Conservation (phyloP, 2,113 vertebrate species). For the Grus americana region DNA sequence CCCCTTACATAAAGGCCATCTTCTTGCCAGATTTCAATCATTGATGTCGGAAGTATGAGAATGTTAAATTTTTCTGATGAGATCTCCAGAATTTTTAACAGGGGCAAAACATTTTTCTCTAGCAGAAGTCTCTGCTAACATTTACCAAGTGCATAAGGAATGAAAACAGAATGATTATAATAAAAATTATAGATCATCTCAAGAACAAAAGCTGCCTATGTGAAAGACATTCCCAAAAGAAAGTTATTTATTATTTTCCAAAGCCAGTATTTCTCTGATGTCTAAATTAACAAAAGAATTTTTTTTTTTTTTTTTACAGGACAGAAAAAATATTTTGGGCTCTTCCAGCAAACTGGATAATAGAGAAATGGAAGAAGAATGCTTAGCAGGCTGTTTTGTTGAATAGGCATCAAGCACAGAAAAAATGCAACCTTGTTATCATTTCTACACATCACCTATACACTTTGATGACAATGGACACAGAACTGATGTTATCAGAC, state of each 20-base stretch:
- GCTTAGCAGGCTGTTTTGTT: constrained; percentile 8
- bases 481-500: constrained; percentile 23
- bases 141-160: background rate
- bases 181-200: background rate
- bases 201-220: background rate
- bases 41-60: fast-evolving
- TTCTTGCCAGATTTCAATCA: background rate
- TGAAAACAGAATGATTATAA: background rate
- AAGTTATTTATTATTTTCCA: background rate
- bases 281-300: background rate
- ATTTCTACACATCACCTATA: constrained; percentile 9
- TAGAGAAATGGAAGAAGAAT: background rate
- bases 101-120: background rate
- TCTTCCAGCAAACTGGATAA: background rate
- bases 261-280: background rate
- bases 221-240: background rate
- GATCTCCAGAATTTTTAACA: background rate
- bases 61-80: background rate
- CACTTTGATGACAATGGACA: background rate
- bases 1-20: background rate
- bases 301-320: background rate
- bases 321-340: background rate
- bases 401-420: constrained; percentile 7
- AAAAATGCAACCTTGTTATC: constrained; percentile 40
- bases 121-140: background rate